A percentile compares a stretch with the other conserved stretches of the same genome.
These are phyloP conservation scores for Dynastes grantii DNA, from an alignment of 2,888 invertebrate species.

Conservation along the genomic window DNA sequence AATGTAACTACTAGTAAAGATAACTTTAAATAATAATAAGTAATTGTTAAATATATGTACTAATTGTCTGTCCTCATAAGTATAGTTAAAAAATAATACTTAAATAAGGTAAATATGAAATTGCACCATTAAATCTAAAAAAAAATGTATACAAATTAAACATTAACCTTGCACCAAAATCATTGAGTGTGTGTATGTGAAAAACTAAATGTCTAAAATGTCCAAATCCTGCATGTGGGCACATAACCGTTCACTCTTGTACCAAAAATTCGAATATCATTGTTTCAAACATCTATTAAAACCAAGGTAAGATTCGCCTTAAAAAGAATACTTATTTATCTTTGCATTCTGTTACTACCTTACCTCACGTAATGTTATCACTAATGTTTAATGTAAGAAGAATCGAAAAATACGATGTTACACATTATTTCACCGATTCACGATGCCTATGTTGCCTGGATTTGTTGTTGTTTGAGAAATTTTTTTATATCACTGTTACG, in stretches of 20 bases:
- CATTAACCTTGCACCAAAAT: conserved; percentile 5
- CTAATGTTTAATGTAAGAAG: not conserved
- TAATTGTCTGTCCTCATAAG: not conserved
- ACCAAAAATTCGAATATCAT: conserved; percentile 43
- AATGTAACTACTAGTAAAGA: not conserved
- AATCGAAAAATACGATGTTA: not conserved
- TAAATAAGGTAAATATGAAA: not conserved
- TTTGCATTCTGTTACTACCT: conserved; percentile 6
- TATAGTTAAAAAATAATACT: conserved; percentile 12
- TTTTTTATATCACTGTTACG: conserved; percentile 19
- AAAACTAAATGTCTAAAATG: conserved; percentile 10
- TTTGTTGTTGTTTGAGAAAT: conserved; percentile 33
- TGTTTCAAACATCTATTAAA: conserved; percentile 11
- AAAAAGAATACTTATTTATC: not conserved
- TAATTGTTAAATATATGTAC: conserved; percentile 6
- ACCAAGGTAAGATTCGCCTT: conserved; percentile 35
- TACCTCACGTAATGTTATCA: not conserved
- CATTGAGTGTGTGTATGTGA: not conserved
- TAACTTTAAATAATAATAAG: too few species aligned
- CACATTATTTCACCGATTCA: conserved; percentile 1
- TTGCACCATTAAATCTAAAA: conserved; percentile 7
- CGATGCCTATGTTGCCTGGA: conserved; percentile 31
- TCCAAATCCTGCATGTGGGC: too few species aligned
- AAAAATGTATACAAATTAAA: not conserved
- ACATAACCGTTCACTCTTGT: not conserved